Percentiles rank a stretch among this genome's conserved stretches.
Conservation (phyloP, 2,113 vertebrate species). For the Rhabdornis inornatus region DNA sequence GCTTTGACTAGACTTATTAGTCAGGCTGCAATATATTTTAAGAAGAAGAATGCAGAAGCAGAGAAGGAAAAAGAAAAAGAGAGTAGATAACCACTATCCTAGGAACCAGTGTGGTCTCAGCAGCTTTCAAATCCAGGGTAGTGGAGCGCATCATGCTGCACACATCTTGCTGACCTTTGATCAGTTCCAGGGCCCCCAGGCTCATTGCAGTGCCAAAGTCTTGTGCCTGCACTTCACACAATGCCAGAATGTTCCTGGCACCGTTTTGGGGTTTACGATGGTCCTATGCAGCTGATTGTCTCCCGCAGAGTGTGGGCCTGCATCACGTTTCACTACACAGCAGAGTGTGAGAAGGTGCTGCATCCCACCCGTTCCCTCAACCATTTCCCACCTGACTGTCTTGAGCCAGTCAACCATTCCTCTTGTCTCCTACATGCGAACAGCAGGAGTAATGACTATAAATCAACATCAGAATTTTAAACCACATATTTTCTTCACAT, state of each 20-base stretch:
- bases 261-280: too few relatives aligned
- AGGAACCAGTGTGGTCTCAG: not conserved
- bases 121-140: not conserved
- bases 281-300: fast-evolving
- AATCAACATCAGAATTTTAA: not conserved
- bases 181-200: too few relatives aligned
- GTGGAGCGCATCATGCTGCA: fast-evolving
- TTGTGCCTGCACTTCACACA: not conserved
- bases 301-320: fast-evolving
- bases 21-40: not conserved
- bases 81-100: too few relatives aligned
- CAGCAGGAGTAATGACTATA: not conserved
- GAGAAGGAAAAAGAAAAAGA: not conserved
- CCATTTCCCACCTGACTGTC: not conserved
- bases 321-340: fast-evolving
- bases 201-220: not conserved
- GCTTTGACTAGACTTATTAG: not conserved
- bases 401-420: not conserved
- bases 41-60: not conserved
- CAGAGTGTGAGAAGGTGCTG: not conserved
- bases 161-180: not conserved
- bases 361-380: not conserved
- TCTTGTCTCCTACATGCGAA: not conserved
- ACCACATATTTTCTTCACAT: not conserved
- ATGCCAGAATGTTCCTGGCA: not conserved